Conservation (phyloP, 2,797 vertebrate species). For the Lagodon rhomboides region DNA sequence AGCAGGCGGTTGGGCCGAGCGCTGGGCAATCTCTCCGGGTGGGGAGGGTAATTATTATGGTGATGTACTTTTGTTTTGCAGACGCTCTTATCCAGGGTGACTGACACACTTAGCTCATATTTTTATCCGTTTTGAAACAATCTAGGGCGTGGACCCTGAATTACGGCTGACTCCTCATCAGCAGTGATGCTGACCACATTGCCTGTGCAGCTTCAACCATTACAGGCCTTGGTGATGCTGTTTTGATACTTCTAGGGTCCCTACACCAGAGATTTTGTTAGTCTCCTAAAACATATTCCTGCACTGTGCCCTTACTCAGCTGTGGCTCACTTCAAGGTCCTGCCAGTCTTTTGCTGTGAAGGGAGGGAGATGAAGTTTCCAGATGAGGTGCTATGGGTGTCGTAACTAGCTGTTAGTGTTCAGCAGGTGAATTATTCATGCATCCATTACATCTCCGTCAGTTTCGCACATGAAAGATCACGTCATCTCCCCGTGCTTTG, state of each 20-base stretch:
- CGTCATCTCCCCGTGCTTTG: slow-evolving; percentile 13
- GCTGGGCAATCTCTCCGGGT: slow-evolving; percentile 48
- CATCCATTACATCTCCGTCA: slow-evolving; percentile 45
- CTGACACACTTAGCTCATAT: slow-evolving; percentile 37
- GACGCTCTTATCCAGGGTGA: slow-evolving; percentile 53
- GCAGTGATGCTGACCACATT: slow-evolving; percentile 12
- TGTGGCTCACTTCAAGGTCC: slow-evolving; percentile 24
- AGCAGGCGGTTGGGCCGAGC: slow-evolving; percentile 38
- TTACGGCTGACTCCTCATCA: slow-evolving; percentile 14
- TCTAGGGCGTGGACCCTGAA: slow-evolving; percentile 37
- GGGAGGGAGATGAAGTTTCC: slow-evolving; percentile 27
- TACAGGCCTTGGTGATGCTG: not conserved
- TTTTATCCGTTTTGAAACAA: slow-evolving; percentile 53
- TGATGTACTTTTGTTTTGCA: slow-evolving; percentile 67
- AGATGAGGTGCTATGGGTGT: slow-evolving; percentile 32
- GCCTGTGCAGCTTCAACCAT: not conserved
- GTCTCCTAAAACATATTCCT: not conserved
- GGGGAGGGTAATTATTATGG: slow-evolving; percentile 67
- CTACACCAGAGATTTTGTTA: not conserved
- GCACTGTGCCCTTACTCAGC: not conserved
- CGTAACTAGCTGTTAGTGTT: slow-evolving; percentile 26
- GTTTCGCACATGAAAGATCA: slow-evolving; percentile 36
- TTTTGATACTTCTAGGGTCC: not conserved
- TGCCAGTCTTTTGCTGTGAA: slow-evolving; percentile 22
- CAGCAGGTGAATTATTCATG: slow-evolving; percentile 69